Evolutionary conservation across 2,888 invertebrate species (phyloP).

Genomic region (Tinea semifulvella): DNA sequence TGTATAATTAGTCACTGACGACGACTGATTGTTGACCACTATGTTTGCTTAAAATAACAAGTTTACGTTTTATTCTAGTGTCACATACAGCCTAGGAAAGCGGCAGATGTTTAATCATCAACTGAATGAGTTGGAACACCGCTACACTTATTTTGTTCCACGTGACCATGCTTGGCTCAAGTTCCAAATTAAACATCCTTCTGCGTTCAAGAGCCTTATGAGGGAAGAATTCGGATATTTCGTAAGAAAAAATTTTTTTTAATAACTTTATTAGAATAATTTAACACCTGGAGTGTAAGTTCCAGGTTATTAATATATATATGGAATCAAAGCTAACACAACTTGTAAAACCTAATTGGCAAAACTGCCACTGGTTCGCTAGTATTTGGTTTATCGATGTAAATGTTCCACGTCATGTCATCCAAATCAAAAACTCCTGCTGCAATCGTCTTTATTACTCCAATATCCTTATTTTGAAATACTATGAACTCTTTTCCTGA

Average conservation of each 20-base stretch:
- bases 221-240: constrained; percentile 83
- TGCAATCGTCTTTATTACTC: constrained; percentile 79
- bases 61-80: too few relatives aligned
- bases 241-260: constrained; percentile 52
- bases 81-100: constrained; percentile 79
- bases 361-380: constrained; percentile 77
- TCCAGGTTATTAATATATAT: neutral
- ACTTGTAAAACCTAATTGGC: constrained; percentile 54
- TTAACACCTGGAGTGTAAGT: too few relatives aligned
- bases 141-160: constrained; percentile 93
- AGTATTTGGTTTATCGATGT: constrained; percentile 76
- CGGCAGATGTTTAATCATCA: constrained; percentile 81
- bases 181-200: constrained; percentile 77
- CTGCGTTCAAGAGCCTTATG: constrained; percentile 85
- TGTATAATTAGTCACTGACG: too few relatives aligned
- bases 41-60: too few relatives aligned
- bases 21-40: too few relatives aligned
- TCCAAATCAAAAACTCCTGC: constrained; percentile 83
- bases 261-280: too few relatives aligned
- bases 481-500: constrained; percentile 72
- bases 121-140: constrained; percentile 76
- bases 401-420: constrained; percentile 79
- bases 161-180: constrained; percentile 89
- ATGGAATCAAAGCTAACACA: neutral
- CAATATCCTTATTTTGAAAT: constrained; percentile 72